Base-by-base conservation (phyloP, 1,140 invertebrate genomes). In the Pachypeltis micranthus region DNA sequence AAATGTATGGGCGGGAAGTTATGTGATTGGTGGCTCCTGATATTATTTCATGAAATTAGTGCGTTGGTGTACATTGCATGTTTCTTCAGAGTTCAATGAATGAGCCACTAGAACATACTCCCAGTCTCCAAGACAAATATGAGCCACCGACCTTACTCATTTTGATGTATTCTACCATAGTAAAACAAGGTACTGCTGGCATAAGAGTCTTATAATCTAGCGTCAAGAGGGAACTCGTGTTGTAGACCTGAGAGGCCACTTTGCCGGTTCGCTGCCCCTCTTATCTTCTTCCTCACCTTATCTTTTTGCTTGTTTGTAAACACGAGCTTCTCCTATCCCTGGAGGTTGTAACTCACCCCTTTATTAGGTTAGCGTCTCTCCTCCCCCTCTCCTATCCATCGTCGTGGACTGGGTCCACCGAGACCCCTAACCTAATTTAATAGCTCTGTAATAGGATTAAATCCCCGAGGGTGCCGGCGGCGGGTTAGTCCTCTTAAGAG, bases 361-460 rank as follows among this genome's bases (percentile, higher is more conserved):
- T 51, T 51, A 51, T 51, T 51, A 51, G 47, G 47, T 51, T 51
- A 51, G 12, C 7, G 21, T 7, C 47, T 21, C 19, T 4, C 47
- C 21, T 21, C 12, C 21, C 47, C 19, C 31, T 39, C 31, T n/a
- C n/a, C n/a, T n/a, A n/a, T n/a, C n/a, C n/a, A 39, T 39, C 31
- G 7, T 39, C 7, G 7, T 10, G 12, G 12, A 51, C 47, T 10
- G 47, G 47, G 47, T 51, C 47, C 47, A 21, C 47, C 7, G 23
- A 51, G 47, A 51, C 47, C 47, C 21, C 47, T 51, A 51, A 51
- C 47, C 47, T 51, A 51, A 51, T 51, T 51, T 51, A 51, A 51
- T 51, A 51, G 47, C 47, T 21, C 4, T 14, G 47, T 51, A 51
- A 51, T 51, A 51, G 47, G 47, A 51, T 51, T 51, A 51, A 51